Evolutionary conservation across 1,140 invertebrate genomes (phyloP).

Genomic region (Neelides sp.): DNA sequence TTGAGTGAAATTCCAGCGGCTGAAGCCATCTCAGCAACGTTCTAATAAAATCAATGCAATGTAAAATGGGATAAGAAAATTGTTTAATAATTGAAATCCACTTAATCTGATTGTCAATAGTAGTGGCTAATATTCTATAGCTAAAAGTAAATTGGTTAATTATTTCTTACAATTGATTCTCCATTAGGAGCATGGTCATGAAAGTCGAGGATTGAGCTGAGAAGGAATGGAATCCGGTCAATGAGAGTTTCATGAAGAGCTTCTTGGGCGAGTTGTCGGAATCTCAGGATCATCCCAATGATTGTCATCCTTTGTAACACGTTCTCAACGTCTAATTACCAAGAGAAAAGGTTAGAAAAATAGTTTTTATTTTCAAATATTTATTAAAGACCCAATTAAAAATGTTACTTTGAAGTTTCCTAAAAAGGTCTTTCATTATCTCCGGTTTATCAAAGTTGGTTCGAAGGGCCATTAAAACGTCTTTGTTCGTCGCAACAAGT

Average conservation of each 20-base stretch:
- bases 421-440: constrained; percentile 95
- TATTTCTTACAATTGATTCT: constrained; percentile 62
- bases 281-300: constrained; percentile 92
- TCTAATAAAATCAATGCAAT: constrained; percentile 37
- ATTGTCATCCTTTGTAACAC: constrained; percentile 94
- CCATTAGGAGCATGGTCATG: constrained; percentile 80
- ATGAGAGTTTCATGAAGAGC: constrained; percentile 88
- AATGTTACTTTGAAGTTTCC: constrained; percentile 55
- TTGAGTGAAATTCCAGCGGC: constrained; percentile 83
- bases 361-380: background rate
- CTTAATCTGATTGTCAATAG: background rate
- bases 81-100: background rate
- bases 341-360: constrained; percentile 13
- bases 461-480: constrained; percentile 71
- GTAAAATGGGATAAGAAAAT: background rate
- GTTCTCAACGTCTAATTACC: constrained; percentile 64
- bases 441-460: constrained; percentile 96
- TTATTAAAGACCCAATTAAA: constrained; percentile 10
- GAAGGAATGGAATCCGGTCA: constrained; percentile 87
- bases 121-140: background rate
- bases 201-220: constrained; percentile 89
- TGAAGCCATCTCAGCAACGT: constrained; percentile 92
- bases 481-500: constrained; percentile 81
- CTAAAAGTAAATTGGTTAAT: constrained; percentile 1
- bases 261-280: constrained; percentile 81